Base-by-base conservation (phyloP, 2,113 vertebrate species). In the Eurystomus gularis region DNA sequence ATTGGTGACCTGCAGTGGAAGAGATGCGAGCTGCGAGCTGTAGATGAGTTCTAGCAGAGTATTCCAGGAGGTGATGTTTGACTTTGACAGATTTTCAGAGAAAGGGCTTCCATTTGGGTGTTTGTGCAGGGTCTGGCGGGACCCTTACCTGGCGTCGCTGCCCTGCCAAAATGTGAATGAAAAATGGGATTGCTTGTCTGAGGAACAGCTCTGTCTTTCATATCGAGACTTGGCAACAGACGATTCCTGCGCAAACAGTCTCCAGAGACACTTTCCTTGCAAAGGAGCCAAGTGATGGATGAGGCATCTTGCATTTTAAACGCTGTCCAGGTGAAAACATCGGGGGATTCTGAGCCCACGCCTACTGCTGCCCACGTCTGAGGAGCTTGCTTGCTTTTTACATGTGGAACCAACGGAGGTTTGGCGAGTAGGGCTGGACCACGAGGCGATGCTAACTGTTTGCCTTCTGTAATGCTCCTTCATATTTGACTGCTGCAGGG, bases 151-250 rank as follows among this genome's bases (percentile, higher is more conserved):
- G 80, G 33, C 11, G 1, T 91, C 60, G 71, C 80, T 93, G 70
- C 46, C 60, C 39, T 94, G 52, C 76, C 65, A 61, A 88, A 93
- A 86, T 0, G 0, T 76, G 73, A 88, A 72, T 72, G 80, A 88
- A 92, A 92, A 96, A 64, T 44, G 81, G 64, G 25, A 72, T 64
- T 57, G 8, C 40, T 94, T 84, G 60, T 81, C 80, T 93, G 72
- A 93, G 57, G 71, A 96, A 78, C 79, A 93, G 71, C 68, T 93
- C 66, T 92, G 60, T 94, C 90, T 91, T 96, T 96, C 73, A 44
- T 55, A 89, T 33, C 4, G 7, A 81, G 92, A 88, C 51, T 86
- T 39, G 39, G 66, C 90, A 75, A 58, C 40, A 86, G 52, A 49
- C 1, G 7, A 71, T 71, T 93, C 42, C n/a, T 79, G 9, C 18